A percentile compares a stretch with the other conserved stretches of the same genome.
phyloP scores from a whole-genome alignment of 2,888 invertebrate species.

The Zygaena filipendulae region DNA sequence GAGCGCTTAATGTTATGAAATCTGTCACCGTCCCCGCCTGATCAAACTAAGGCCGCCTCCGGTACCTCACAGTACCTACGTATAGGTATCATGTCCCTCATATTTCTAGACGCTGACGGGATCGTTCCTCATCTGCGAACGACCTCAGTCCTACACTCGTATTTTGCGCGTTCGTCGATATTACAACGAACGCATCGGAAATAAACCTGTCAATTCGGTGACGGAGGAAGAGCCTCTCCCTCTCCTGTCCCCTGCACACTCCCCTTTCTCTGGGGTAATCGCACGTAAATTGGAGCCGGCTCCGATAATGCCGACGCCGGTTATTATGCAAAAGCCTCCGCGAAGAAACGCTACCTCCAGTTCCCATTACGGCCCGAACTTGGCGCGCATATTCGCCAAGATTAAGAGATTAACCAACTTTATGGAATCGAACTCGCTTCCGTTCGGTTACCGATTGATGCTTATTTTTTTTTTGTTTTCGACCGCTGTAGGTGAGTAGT shows the following conservation, averaged over 20 bases:
- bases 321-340: constrained; percentile 16
- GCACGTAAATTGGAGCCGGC: constrained; percentile 10
- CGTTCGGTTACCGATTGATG: constrained; percentile 13
- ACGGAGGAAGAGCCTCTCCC: constrained; percentile 13
- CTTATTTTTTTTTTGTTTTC: too few species aligned
- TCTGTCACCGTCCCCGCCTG: too few species aligned
- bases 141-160: too few species aligned
- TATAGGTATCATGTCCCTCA: too few species aligned
- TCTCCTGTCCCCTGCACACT: too few species aligned
- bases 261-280: too few species aligned
- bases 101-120: too few species aligned
- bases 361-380: constrained; percentile 18
- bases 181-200: too few species aligned
- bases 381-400: constrained; percentile 24
- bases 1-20: too few species aligned
- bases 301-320: constrained; percentile 11
- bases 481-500: constrained; percentile 19
- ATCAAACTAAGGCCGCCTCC: too few species aligned
- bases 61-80: too few species aligned
- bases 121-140: too few species aligned
- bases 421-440: constrained; percentile 19
- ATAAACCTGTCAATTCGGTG: constrained; percentile 22
- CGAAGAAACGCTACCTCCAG: constrained; percentile 10
- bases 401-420: constrained; percentile 28
- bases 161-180: constrained; percentile 4